These are phyloP conservation scores for Adineta ricciae DNA, from an alignment of 2,888 invertebrate genomes.

Conservation along the genomic window DNA sequence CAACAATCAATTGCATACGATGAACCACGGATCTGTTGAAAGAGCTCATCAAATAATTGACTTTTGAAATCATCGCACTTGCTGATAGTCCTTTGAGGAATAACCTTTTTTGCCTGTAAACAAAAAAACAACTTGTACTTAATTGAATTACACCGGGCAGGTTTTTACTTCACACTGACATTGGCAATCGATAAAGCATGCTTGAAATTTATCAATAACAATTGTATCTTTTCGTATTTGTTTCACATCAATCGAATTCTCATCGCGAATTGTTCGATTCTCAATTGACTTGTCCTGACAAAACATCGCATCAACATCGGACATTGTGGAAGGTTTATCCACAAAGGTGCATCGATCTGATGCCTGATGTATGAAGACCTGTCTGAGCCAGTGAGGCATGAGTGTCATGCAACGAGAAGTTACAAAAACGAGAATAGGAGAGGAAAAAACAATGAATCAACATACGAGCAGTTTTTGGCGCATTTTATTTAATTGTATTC, in stretches of 20 bases:
- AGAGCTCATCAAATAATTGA: neutral
- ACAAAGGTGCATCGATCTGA: neutral
- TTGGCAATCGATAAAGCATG: neutral
- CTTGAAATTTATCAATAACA: constrained; percentile 16
- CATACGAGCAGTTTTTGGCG: neutral
- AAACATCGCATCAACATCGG: neutral
- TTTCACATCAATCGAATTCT: neutral
- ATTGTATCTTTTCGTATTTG: neutral
- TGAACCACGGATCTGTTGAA: neutral
- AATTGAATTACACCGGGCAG: no score
- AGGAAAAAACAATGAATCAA: neutral
- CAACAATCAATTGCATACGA: neutral
- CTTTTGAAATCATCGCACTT: neutral
- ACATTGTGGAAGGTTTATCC: neutral
- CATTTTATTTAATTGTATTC: neutral
- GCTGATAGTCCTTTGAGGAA: neutral
- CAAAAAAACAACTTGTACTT: neutral
- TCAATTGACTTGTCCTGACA: neutral
- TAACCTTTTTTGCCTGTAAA: neutral
- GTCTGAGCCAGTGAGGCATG: neutral
- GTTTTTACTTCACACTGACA: constrained; percentile 6
- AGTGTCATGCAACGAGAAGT: neutral
- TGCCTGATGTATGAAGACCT: neutral
- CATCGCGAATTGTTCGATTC: no score
- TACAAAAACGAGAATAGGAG: neutral